A percentile compares a stretch with the other conserved stretches of the same genome.
Conservation (phyloP, 1,140 invertebrate genomes). For the Sycophaga agraensis region DNA sequence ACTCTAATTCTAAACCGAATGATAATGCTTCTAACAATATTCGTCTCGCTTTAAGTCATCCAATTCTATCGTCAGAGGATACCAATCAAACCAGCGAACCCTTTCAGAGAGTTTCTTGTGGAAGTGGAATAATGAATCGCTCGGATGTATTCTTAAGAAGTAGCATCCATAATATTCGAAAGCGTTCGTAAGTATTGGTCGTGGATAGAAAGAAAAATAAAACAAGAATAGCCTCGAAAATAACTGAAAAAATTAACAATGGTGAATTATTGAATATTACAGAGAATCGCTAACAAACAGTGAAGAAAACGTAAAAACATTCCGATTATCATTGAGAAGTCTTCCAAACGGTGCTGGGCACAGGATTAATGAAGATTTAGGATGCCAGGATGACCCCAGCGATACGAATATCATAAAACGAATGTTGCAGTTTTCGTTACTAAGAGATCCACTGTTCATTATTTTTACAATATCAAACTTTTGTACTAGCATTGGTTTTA, state of each 20-base stretch:
- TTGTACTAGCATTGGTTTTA: constrained; percentile 94
- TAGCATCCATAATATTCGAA: constrained; percentile 68
- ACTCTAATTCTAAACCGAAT: not conserved
- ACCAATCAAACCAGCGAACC: constrained; percentile 29
- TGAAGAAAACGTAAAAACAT: constrained; percentile 29
- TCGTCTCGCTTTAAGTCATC: constrained; percentile 67
- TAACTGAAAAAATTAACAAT: no score
- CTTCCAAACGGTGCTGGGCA: constrained; percentile 34
- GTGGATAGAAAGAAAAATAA: no score
- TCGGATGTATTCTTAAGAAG: constrained; percentile 87
- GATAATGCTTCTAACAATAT: constrained; percentile 30
- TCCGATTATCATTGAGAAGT: constrained; percentile 33
- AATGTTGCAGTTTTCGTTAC: constrained; percentile 83
- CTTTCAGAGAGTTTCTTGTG: constrained; percentile 39
- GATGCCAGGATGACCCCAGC: constrained; percentile 41
- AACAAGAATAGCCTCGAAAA: no score
- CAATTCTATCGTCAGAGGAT: constrained; percentile 57
- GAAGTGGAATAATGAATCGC: constrained; percentile 77
- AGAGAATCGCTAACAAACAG: constrained; percentile 34
- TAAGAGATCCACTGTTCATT: constrained; percentile 85
- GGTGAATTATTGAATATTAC: constrained; percentile 8
- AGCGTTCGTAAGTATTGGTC: constrained; percentile 44
- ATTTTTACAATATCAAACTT: constrained; percentile 93
- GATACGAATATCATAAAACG: constrained; percentile 68
- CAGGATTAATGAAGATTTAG: constrained; percentile 57